A percentile compares a stretch with the other conserved stretches of the same genome.
phyloP scores from a whole-genome alignment of 2,888 invertebrate species.

The Parnassius glacialis region DNA sequence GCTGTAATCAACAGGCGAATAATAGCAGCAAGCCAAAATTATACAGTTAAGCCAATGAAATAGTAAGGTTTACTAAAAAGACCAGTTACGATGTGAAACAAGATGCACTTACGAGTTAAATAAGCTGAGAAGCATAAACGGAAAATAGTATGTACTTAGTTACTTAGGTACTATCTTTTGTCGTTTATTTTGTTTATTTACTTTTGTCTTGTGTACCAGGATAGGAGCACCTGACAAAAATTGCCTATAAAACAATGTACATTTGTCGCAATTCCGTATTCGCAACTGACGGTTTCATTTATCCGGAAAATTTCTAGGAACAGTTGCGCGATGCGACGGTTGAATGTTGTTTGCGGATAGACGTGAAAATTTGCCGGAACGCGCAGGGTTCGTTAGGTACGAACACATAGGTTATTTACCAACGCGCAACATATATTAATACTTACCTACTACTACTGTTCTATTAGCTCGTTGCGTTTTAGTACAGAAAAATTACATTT shows the following conservation, averaged over 20 bases:
- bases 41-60: conserved; percentile 20
- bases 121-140: neutral
- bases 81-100: conserved; percentile 5
- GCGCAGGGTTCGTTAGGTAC: conserved; percentile 1
- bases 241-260: too few relatives aligned
- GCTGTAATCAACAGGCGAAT: conserved; percentile 14
- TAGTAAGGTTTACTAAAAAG: conserved; percentile 12
- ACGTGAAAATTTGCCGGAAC: conserved; percentile 7
- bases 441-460: neutral
- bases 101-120: neutral
- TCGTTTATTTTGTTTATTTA: too few relatives aligned
- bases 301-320: neutral
- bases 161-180: too few relatives aligned
- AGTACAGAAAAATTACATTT: too few relatives aligned
- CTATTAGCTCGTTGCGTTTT: too few relatives aligned
- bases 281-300: neutral
- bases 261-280: neutral
- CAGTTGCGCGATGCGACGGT: neutral
- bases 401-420: neutral
- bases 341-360: neutral
- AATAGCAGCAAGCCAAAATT: conserved; percentile 6
- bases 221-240: too few relatives aligned
- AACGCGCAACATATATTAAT: conserved; percentile 1
- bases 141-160: too few relatives aligned
- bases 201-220: too few relatives aligned